Evolutionary conservation across 1,140 invertebrate genomes (phyloP).

Genomic region (Lamellibrachia luymesi): DNA sequence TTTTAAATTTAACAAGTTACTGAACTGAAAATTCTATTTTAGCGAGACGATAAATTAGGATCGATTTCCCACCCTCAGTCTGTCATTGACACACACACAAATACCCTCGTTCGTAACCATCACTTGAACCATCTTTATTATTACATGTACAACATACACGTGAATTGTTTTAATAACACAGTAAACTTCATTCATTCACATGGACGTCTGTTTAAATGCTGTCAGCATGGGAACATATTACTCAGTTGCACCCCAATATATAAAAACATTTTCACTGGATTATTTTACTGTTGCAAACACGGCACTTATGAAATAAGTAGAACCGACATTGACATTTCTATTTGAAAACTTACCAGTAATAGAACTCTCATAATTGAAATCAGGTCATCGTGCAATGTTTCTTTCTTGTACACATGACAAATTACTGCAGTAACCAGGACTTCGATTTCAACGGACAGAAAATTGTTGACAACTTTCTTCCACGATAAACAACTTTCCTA

Average conservation of each 20-base stretch:
- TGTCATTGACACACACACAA: neutral
- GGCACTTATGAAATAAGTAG: neutral
- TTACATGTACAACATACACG: neutral
- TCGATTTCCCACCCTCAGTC: neutral
- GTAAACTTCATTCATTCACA: neutral
- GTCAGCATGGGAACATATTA: neutral
- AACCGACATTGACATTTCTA: neutral
- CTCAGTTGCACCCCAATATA: neutral
- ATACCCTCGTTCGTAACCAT: neutral
- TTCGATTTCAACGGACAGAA: neutral
- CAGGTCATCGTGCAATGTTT: neutral
- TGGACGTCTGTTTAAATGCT: neutral
- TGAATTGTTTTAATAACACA: conserved; percentile 2
- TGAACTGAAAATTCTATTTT: neutral
- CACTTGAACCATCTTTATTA: neutral
- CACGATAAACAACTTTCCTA: neutral
- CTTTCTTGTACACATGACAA: neutral
- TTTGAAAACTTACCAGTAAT: neutral
- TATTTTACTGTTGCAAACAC: neutral
- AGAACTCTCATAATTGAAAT: neutral
- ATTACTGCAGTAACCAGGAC: neutral
- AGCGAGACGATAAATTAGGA: neutral
- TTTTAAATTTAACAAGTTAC: neutral
- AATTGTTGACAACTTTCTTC: neutral
- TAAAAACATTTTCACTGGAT: neutral